Evolutionary conservation across 2,113 vertebrate genomes (phyloP).

Genomic region (Cisticola juncidis): DNA sequence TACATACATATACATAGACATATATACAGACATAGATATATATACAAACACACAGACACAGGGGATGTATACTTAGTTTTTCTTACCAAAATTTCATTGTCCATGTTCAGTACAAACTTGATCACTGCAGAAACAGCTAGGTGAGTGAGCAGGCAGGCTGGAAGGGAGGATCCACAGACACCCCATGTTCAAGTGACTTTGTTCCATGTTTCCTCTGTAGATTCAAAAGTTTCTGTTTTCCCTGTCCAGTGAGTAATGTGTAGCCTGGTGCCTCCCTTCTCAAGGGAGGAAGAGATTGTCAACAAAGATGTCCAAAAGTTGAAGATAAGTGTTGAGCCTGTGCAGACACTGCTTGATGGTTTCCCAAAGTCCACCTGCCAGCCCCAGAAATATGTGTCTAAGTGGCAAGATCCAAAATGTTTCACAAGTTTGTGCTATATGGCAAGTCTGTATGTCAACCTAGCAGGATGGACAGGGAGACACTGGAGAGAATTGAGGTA

Average conservation of each 20-base stretch:
- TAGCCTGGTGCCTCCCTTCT: not conserved
- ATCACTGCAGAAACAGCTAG: not conserved
- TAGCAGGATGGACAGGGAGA: not conserved
- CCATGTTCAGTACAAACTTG: not conserved
- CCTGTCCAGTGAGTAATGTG: not conserved
- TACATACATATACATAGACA: rapidly evolving
- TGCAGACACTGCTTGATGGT: not conserved
- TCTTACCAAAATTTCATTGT: not conserved
- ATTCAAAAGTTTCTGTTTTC: not conserved
- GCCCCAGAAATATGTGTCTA: not conserved
- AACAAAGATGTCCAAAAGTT: not conserved
- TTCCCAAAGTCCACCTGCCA: not conserved
- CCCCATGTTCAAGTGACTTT: not conserved
- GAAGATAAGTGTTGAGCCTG: not conserved
- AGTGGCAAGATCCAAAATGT: not conserved
- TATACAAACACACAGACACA: rapidly evolving
- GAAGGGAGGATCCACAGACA: not conserved
- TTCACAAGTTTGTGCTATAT: not conserved
- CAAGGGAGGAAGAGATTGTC: not conserved
- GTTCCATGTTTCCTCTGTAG: not conserved
- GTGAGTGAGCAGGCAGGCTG: not conserved
- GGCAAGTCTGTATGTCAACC: not conserved
- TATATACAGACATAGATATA: no score
- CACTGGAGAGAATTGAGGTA: not conserved
- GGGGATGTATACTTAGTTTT: not conserved